phyloP scores from a whole-genome alignment of 92 coral and sea anemone genomes.

The Bergia puertoricense region DNA sequence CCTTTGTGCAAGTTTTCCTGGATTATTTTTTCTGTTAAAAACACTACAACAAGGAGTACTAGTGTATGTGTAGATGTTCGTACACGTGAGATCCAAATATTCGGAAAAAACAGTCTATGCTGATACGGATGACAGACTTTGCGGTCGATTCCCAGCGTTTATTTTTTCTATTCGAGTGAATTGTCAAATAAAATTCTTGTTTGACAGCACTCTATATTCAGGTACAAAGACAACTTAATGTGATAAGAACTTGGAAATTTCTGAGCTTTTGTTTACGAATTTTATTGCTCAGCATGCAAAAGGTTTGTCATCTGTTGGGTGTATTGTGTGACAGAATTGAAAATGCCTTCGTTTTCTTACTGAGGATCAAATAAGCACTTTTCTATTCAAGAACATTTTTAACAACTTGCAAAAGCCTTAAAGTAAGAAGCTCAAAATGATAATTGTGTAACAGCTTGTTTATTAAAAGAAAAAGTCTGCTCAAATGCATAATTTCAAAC shows the following conservation, averaged over 20 bases:
- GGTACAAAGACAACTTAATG: not conserved
- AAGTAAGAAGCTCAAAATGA: no score
- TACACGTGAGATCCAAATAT: not conserved
- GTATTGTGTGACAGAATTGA: slow-evolving; percentile 32
- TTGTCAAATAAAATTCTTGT: not conserved
- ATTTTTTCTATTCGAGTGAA: not conserved
- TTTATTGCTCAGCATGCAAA: not conserved
- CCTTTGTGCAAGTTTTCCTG: not conserved
- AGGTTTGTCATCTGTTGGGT: not conserved
- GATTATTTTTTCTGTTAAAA: no score
- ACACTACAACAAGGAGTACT: not conserved
- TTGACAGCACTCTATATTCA: not conserved
- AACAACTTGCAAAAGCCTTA: not conserved
- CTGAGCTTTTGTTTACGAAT: not conserved
- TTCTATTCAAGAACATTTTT: not conserved
- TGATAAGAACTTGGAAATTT: not conserved
- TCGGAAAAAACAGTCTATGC: not conserved
- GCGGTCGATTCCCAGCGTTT: not conserved
- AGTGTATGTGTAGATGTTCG: not conserved
- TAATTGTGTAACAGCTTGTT: not conserved
- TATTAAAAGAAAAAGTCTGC: not conserved
- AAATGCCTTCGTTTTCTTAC: not conserved
- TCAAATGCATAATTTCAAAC: not conserved
- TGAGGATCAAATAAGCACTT: not conserved
- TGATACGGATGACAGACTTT: not conserved